Evolutionary conservation across 1,140 invertebrate genomes (phyloP).

Genomic region (Saccostrea echinata): DNA sequence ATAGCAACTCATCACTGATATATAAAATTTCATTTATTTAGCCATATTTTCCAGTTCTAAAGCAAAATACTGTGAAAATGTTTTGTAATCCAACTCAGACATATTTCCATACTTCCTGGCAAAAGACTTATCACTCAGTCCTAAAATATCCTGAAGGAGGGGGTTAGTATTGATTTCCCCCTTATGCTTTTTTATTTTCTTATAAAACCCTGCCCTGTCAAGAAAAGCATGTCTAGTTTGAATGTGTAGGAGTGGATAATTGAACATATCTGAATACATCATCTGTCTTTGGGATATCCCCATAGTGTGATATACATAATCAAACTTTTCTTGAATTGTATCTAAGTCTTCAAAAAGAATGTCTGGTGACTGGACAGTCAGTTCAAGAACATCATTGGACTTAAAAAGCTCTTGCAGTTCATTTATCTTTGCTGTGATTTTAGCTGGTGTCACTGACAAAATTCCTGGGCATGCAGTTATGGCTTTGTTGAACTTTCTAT

Average conservation of each 20-base stretch:
- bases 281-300: slow-evolving; percentile 72
- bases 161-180: slow-evolving; percentile 69
- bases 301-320: slow-evolving; percentile 72
- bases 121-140: slow-evolving; percentile 66
- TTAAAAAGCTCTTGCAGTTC: slow-evolving; percentile 61
- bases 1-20: too few relatives aligned
- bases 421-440: slow-evolving; percentile 40
- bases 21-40: background rate
- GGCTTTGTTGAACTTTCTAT: background rate
- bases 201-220: slow-evolving; percentile 67
- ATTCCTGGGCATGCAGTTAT: background rate
- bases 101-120: slow-evolving; percentile 67
- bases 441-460: background rate
- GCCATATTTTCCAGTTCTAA: slow-evolving; percentile 41
- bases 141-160: slow-evolving; percentile 66
- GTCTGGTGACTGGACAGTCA: slow-evolving; percentile 60
- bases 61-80: slow-evolving; percentile 65
- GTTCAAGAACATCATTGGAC: slow-evolving; percentile 54
- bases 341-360: slow-evolving; percentile 66
- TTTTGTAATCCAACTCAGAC: slow-evolving; percentile 65
- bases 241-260: slow-evolving; percentile 69
- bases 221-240: slow-evolving; percentile 70
- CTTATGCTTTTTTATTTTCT: slow-evolving; percentile 62
- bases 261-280: slow-evolving; percentile 67
- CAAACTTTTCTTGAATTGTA: slow-evolving; percentile 66